Evolutionary conservation across 2,113 vertebrate genomes (phyloP), one percentile per base, ranked within the genome.

Genomic region (Oplegnathus fasciatus): DNA sequence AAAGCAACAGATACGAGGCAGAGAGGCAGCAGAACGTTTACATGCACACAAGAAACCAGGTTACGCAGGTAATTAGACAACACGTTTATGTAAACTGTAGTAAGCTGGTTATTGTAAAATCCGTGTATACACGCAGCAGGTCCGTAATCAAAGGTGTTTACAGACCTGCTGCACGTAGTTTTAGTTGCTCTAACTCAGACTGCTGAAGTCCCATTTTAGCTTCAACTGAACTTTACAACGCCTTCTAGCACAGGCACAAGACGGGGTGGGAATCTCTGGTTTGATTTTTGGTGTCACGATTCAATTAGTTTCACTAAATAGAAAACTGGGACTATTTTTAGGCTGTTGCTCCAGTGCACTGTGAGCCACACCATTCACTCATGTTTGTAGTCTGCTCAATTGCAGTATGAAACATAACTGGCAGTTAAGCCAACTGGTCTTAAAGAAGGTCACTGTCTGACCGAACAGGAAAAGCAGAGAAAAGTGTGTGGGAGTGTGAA

Each of bases 1-100:
- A 82, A 72, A 69, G 64, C n/a, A 46, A 67, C 22, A 75, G 50
- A 85, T 61, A 61, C 3, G 1, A 52, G 30, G 80, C 37, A 60
- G 72, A 60, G 76, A 60, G 32, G 52, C n/a, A 24, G 67, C 17
- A 15, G 46, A 11, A 28, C 6, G 48, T 67, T 75, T 40, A 50
- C 54, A 64, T 71, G 32, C 26, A 66, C 15, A 74, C 20, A 78
- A 75, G 77, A 62, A 37, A 75, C 9, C 58, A 61, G 9, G 34
- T 37, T 44, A 42, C 0, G 32, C 34, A 32, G 26, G 34, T 34
- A 40, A 76, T 69, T 44, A 69, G 55, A 37, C 32, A 24, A 26
- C 13, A 32, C 0, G 1, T 26, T 48, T 42, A 11, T 58, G 28
- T 46, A 52, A 30, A 8, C 24, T 28, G 46, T 14, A 68, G 58